Evolutionary conservation across 1,140 invertebrate species (phyloP), one percentile per base, ranked within the genome.

Genomic region (Spodoptera frugiperda): DNA sequence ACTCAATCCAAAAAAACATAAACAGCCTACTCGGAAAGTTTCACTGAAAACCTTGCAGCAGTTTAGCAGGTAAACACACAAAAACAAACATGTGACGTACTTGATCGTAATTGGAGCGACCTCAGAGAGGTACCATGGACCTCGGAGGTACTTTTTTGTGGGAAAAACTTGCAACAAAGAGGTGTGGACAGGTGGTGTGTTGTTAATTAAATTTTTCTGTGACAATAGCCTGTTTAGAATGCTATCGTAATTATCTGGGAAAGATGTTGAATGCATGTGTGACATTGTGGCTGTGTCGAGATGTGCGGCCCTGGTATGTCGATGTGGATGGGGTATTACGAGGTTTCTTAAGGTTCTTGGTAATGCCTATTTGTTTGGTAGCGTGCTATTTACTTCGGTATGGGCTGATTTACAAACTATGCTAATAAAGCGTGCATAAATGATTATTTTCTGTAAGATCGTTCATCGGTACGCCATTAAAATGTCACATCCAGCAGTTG

Each of bases 191-290:
- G 59, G 59, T 63, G 33, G 30, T 44, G 59, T 44, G n/a, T 39
- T 12, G 30, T 33, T 63, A 63, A 44, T 44, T 44, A 63, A 1
- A 12, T 44, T 63, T 63, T 63, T 44, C 59, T 44, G 15, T 19
- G n/a, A 63, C 59, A 63, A 44, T 63, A 11, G 59, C 44, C n/a
- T 63, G 15, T 11, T 61, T 44, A 63, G 59, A 44, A 44, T 63
- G 44, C 17, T 63, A 63, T 44, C 5, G 59, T 63, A 63, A 63
- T 63, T 63, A 63, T 63, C 59, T 63, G 59, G 33, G 33, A 63
- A 63, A 17, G 9, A 17, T 63, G 9, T 63, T 63, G 33, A 46
- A 63, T 44, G 15, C n/a, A 11, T 63, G 15, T 61, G 57, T 44
- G 57, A 44, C 33, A 44, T 44, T 61, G 30, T 44, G 6, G 15